A percentile compares a stretch with the other conserved stretches of the same genome.
phyloP scores from a whole-genome alignment of 2,113 vertebrate species.

The Cephalopholis sonnerati region DNA sequence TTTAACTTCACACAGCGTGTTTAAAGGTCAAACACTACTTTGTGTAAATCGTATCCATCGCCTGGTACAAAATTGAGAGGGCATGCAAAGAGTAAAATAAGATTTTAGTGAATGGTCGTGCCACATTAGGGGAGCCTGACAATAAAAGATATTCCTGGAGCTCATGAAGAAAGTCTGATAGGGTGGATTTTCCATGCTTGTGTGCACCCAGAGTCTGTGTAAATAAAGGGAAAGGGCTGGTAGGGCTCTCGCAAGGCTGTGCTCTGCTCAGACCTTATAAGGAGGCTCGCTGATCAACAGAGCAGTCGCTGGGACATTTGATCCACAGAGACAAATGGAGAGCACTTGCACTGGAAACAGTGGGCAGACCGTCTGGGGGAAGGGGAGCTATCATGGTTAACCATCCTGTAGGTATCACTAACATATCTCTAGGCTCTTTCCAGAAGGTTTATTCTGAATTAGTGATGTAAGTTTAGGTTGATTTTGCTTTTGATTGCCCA shows the following conservation, averaged over 20 bases:
- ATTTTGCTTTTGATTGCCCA: too few species aligned
- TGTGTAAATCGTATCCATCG: slow-evolving; percentile 26
- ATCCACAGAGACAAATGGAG: slow-evolving; percentile 82
- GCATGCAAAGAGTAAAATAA: background rate
- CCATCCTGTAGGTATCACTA: slow-evolving; percentile 58
- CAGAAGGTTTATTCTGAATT: slow-evolving; percentile 27
- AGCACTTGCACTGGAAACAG: slow-evolving; percentile 78
- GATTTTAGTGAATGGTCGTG: background rate
- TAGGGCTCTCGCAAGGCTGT: slow-evolving; percentile 61
- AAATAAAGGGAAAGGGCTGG: slow-evolving; percentile 77
- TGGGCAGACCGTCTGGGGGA: slow-evolving; percentile 54
- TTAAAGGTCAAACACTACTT: slow-evolving; percentile 33
- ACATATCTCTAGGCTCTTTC: slow-evolving; percentile 46
- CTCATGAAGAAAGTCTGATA: slow-evolving; percentile 58
- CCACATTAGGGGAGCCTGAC: slow-evolving; percentile 5
- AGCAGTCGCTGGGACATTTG: slow-evolving; percentile 77
- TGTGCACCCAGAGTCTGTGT: slow-evolving; percentile 72
- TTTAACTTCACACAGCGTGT: background rate
- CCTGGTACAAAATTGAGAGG: background rate
- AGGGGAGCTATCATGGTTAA: slow-evolving; percentile 56
- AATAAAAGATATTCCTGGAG: slow-evolving; percentile 54
- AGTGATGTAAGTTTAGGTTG: too few species aligned
- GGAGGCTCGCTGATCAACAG: slow-evolving; percentile 77
- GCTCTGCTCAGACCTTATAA: slow-evolving; percentile 80
- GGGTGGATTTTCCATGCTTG: slow-evolving; percentile 68